These are phyloP conservation scores for Chaetops frenatus DNA, from an alignment of 2,113 vertebrate genomes.

Conservation along the genomic window DNA sequence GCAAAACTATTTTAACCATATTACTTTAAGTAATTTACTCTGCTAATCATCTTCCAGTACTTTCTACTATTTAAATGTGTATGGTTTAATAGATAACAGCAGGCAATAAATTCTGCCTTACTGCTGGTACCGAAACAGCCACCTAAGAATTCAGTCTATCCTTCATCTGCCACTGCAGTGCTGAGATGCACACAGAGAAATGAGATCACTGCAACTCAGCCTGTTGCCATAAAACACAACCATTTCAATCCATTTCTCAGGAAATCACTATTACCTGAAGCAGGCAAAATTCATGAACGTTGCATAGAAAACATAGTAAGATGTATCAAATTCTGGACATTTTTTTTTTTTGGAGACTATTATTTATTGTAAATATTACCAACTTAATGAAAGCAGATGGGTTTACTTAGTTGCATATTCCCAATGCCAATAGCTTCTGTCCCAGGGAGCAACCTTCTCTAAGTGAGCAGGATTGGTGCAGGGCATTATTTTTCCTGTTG, in stretches of 20 bases:
- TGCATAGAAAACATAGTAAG: not conserved
- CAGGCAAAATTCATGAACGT: not conserved
- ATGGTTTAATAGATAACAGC: not conserved
- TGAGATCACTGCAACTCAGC: not conserved
- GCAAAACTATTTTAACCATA: not conserved
- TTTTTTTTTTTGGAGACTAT: not conserved
- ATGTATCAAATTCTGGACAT: not conserved
- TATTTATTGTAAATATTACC: not conserved
- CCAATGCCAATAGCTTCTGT: not conserved
- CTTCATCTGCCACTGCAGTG: not conserved
- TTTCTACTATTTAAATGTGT: not conserved
- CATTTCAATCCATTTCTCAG: not conserved
- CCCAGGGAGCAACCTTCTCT: not conserved
- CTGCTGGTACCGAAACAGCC: not conserved
- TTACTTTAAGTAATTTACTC: not conserved
- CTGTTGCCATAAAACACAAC: not conserved
- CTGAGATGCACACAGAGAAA: not conserved
- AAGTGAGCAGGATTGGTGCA: not conserved
- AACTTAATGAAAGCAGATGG: not conserved
- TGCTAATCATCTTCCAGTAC: not conserved
- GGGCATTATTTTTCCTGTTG: not conserved
- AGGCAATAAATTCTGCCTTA: not conserved
- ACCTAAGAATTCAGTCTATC: not conserved
- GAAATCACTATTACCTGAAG: not conserved
- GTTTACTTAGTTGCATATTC: not conserved